Evolutionary conservation across 2,113 vertebrate genomes (phyloP).

Genomic region (Sceloporus undulatus): DNA sequence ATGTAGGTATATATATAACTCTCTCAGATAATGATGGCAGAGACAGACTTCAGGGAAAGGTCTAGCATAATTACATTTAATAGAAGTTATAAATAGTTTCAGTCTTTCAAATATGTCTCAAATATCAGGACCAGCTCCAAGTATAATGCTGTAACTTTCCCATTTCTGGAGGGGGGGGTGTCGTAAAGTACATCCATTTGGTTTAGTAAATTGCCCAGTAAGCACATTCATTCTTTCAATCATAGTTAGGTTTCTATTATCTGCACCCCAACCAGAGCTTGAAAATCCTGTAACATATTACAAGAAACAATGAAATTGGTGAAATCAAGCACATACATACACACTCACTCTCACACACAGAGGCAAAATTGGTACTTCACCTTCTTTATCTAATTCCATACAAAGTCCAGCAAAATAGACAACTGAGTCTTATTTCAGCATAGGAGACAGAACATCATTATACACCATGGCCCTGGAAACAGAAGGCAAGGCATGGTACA

Average conservation of each 20-base stretch:
- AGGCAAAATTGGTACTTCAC: too few relatives aligned
- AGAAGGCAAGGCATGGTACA: too few relatives aligned
- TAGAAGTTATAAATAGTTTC: constrained; percentile 24
- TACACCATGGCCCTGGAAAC: too few relatives aligned
- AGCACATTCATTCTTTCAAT: not conserved
- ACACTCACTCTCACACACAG: too few relatives aligned
- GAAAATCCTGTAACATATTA: too few relatives aligned
- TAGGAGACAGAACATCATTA: too few relatives aligned
- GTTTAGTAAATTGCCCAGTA: not conserved
- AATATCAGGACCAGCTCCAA: constrained; percentile 1
- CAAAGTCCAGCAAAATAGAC: too few relatives aligned
- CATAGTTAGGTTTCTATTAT: not conserved
- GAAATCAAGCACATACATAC: too few relatives aligned
- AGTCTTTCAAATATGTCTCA: not conserved
- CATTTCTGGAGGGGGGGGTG: not conserved
- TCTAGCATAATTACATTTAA: constrained; percentile 18
- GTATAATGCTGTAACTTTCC: not conserved
- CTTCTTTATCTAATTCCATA: too few relatives aligned
- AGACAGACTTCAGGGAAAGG: constrained; percentile 26
- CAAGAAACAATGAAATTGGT: too few relatives aligned
- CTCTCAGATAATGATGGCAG: constrained; percentile 11
- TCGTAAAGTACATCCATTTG: not conserved
- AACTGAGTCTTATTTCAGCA: too few relatives aligned
- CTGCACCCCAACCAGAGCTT: not conserved
- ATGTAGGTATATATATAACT: constrained; percentile 11